Evolutionary conservation across 2,888 invertebrate species (phyloP).

Genomic region (Tinea pellionella): DNA sequence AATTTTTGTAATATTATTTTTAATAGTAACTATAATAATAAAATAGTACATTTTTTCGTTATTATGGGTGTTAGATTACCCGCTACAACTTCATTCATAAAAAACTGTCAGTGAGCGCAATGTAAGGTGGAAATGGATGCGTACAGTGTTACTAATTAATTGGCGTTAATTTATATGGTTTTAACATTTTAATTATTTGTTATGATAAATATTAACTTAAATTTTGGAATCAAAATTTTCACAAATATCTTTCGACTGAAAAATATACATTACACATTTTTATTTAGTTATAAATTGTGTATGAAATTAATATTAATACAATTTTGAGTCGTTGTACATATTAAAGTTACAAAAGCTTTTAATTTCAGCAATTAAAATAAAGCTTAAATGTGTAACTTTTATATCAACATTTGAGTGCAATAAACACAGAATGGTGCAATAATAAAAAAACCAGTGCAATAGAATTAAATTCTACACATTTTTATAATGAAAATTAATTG

Average conservation of each 20-base stretch:
- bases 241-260: conserved; percentile 16
- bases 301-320: neutral
- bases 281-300: conserved; percentile 21
- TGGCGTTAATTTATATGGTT: neutral
- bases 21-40: neutral
- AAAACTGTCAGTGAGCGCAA: neutral
- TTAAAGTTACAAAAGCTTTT: too few relatives aligned
- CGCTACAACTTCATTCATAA: neutral
- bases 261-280: conserved; percentile 66
- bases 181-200: neutral
- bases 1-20: neutral
- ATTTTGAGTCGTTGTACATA: too few relatives aligned
- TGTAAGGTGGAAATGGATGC: conserved; percentile 8
- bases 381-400: too few relatives aligned
- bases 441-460: conserved; percentile 18
- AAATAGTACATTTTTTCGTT: neutral
- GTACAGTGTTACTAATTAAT: neutral
- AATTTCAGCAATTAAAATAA: too few relatives aligned
- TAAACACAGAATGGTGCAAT: conserved; percentile 18
- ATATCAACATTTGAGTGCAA: too few relatives aligned
- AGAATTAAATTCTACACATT: conserved; percentile 14
- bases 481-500: conserved; percentile 26
- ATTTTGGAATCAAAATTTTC: neutral
- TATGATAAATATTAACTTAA: neutral
- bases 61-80: neutral